Base-by-base conservation (phyloP, 2,888 invertebrate species). In the Stenolophus ochropezus region DNA sequence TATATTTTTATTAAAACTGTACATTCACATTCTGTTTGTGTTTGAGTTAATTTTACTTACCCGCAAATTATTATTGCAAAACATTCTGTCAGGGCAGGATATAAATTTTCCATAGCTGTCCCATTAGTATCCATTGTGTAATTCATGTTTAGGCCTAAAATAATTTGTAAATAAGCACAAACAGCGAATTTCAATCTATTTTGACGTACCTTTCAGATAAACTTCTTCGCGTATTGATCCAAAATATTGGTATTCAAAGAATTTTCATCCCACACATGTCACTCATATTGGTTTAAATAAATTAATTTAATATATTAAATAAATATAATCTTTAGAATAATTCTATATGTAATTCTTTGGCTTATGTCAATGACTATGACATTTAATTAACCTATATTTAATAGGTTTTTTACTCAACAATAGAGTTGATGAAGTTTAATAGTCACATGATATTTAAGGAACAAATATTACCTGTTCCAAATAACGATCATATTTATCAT, bases 21-120 rank as follows among this genome's bases (percentile, higher is more conserved):
- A 58, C 74, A 42, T 0, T 42, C 33, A 42, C 33, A 42, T 42
- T 42, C 11, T 42, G 33, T 42, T 42, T 42, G 11, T 42, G 6
- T 42, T 42, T 1, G 11, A 11, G 11, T 42, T 5, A 33, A 33
- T 33, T 33, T 11, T 11, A 91, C 93, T 92, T 91, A 97, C 96
- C 97, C 97, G 88, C 96, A 95, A 85, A 97, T 90, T 86, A 97
- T 97, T 76, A 97, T 94, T 56, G 94, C 96, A 89, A 98, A 98
- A 88, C 97, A 97, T 91, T 98, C 95, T 83, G 96, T 93, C 83
- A 98, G 89, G 6, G 98, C 98, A 82, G 97, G 96, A 90, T 97
- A 97, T 33, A 98, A 92, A 87, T 97, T 95, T 86, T 96, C 95
- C 86, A 94, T 93, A 8, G 91, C 89, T 42, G 88, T 87, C 56